Percentiles rank a stretch among this genome's conserved stretches.
Evolutionary conservation across 2,888 invertebrate species (phyloP).

Genomic region (Charanyca ferruginea): DNA sequence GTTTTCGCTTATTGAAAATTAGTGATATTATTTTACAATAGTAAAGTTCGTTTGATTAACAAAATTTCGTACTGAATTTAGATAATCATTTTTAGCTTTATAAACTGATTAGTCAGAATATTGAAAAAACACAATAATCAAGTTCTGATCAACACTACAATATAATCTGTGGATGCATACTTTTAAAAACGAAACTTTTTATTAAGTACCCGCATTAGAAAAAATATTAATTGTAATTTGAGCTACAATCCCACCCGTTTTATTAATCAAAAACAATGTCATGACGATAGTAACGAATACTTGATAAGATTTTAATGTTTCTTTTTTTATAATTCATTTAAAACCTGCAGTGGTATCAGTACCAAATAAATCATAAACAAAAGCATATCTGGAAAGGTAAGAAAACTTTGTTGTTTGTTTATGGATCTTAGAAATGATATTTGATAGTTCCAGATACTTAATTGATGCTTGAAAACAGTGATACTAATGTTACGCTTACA

Average conservation of each 20-base stretch:
- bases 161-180: neutral
- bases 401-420: neutral
- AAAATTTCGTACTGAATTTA: too few relatives aligned
- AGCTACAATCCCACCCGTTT: neutral
- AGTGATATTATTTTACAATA: too few relatives aligned
- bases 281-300: slow-evolving; percentile 30
- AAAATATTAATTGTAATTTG: neutral
- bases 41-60: too few relatives aligned
- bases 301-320: slow-evolving; percentile 22
- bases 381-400: slow-evolving; percentile 31
- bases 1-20: too few relatives aligned
- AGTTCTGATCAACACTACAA: neutral
- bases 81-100: too few relatives aligned
- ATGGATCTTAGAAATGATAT: neutral
- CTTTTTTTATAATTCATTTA: neutral
- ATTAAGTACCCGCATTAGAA: slow-evolving; percentile 26
- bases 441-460: neutral
- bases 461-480: neutral
- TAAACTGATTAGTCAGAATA: too few relatives aligned
- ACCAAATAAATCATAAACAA: slow-evolving; percentile 3
- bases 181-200: slow-evolving; percentile 12
- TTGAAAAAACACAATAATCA: neutral
- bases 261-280: slow-evolving; percentile 14
- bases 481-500: too few relatives aligned
- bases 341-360: slow-evolving; percentile 17